These are phyloP conservation scores for Pterois miles DNA, from an alignment of 2,797 vertebrate genomes.

Conservation along the genomic window DNA sequence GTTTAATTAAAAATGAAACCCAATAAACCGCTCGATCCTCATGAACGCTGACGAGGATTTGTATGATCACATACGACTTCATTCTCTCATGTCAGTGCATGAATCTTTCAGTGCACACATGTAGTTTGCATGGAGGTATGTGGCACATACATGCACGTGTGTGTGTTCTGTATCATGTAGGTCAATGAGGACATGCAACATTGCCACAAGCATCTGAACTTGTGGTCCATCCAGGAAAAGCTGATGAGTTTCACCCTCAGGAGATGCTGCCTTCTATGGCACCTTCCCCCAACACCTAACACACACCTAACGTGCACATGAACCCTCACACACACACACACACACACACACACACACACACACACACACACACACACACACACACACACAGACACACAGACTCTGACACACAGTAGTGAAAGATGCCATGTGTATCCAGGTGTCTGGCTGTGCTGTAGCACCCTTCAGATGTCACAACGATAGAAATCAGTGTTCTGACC, in stretches of 20 bases:
- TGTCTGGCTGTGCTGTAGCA: conserved; percentile 79
- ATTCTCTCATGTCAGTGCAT: conserved; percentile 9
- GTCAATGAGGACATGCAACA: conserved; percentile 69
- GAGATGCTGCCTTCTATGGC: conserved; percentile 66
- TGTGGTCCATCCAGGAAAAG: conserved; percentile 75
- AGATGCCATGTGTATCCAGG: conserved; percentile 83
- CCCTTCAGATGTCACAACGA: conserved; percentile 82
- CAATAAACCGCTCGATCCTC: neutral
- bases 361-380: neutral
- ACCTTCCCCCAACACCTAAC: conserved; percentile 66
- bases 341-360: conserved; percentile 21
- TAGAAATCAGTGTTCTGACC: conserved; percentile 79
- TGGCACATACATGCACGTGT: neutral
- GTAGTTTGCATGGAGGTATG: conserved; percentile 23
- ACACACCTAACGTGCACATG: conserved; percentile 44
- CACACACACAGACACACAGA: conserved; percentile 27
- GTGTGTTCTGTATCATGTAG: conserved; percentile 62
- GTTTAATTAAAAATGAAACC: neutral
- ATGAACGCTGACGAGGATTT: neutral
- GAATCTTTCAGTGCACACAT: conserved; percentile 11
- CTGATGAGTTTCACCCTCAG: conserved; percentile 73
- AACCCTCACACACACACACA: neutral
- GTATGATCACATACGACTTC: conserved; percentile 12
- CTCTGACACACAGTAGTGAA: conserved; percentile 67
- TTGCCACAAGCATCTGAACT: conserved; percentile 71